Evolutionary conservation across 2,888 invertebrate genomes (phyloP), one percentile per base, ranked within the genome.

Genomic region (Drosophila emarginata): DNA sequence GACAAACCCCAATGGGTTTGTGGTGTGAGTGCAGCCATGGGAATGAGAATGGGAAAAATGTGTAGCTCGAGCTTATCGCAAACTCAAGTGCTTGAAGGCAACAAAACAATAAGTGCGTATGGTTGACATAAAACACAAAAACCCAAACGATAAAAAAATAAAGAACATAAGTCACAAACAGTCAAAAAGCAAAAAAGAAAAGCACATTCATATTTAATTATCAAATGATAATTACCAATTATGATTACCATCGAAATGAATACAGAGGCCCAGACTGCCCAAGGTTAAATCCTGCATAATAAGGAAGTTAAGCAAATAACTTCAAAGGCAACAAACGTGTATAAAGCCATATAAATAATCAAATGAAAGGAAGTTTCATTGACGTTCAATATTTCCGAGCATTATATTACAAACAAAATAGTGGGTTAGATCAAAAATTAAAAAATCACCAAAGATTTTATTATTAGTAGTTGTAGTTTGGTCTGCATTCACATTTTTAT

Each of bases 1-100:
- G 37, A 37, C 51, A 51, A 26, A 21, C 64, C 64, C 26, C n/a
- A 18, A 61, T 23, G 53, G 12, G 21, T 18, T 11, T 37, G 56
- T 36, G 6, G n/a, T 45, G 18, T 45, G 37, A 32, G 18, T 6
- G 1, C 9, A 32, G 12, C 15, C 15, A 12, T 36, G 54, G 54
- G 18, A 54, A 36, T 15, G 51, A n/a, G 37, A 37, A 37, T 51
- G 51, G 40, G 61, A 26, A 26, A 28, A 66, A 51, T 45, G 32
- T 57, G 36, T 32, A 26, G 45, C 69, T 58, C 58, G 37, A 15
- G 45, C 69, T 58, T 62, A 69, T 69, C 69, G 58, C 61, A 51
- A 18, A 51, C 23, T 54, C 68, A 60, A 51, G 60, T 54, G 28
- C 51, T 50, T 57, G 53, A 66, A 50, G 67, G 53, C 36, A 52